A percentile compares a stretch with the other conserved stretches of the same genome.
Evolutionary conservation across 2,797 vertebrate species (phyloP).

Genomic region (Rhyacichthys aspro): DNA sequence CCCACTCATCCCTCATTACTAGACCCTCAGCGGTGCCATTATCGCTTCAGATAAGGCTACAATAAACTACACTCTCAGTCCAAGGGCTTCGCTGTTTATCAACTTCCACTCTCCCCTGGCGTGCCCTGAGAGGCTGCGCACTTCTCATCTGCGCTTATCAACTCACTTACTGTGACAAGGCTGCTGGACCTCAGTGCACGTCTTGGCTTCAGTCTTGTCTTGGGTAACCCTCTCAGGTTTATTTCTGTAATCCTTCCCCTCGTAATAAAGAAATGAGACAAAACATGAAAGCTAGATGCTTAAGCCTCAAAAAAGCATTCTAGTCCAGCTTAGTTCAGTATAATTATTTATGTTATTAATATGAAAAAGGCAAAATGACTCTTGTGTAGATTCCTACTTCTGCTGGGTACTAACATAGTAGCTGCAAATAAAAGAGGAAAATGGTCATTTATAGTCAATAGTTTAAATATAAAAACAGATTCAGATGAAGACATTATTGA

Average conservation of each 20-base stretch:
- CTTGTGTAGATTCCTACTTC: too few relatives aligned
- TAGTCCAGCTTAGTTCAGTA: conserved; percentile 4
- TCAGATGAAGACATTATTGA: too few relatives aligned
- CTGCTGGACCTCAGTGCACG: conserved; percentile 20
- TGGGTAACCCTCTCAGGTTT: background rate
- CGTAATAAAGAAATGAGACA: conserved; percentile 6
- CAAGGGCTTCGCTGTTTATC: conserved; percentile 46
- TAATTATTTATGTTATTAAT: background rate
- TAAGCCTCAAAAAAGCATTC: too few relatives aligned
- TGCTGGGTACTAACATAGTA: too few relatives aligned
- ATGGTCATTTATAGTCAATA: too few relatives aligned
- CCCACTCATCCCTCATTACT: conserved; percentile 58
- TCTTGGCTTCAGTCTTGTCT: conserved; percentile 16
- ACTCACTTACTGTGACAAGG: conserved; percentile 22
- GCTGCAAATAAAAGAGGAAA: too few relatives aligned
- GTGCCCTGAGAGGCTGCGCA: conserved; percentile 8
- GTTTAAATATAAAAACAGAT: too few relatives aligned
- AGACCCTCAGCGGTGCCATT: conserved; percentile 53
- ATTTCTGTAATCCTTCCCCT: background rate
- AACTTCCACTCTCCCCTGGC: conserved; percentile 24
- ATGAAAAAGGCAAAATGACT: background rate
- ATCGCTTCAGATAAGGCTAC: conserved; percentile 62
- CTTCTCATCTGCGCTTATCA: conserved; percentile 29
- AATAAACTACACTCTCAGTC: conserved; percentile 56
- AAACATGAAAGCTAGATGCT: background rate